Evolutionary conservation across 30 jellyfish, hydroid and myxozoan species (phyloP), one percentile per base, ranked within the genome.

Genomic region (Phacellophora camtschatica): DNA sequence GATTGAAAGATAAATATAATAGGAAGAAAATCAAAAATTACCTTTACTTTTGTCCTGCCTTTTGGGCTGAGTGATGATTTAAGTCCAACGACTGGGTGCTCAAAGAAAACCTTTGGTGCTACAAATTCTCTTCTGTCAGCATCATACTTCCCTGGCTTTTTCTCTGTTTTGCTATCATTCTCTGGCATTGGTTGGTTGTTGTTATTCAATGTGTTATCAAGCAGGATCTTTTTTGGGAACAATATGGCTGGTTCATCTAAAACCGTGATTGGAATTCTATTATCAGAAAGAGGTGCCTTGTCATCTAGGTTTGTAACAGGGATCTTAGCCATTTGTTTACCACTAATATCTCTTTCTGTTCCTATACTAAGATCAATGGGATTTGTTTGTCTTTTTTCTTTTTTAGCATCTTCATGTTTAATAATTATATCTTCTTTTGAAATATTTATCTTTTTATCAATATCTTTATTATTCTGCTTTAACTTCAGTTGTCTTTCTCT

Each of bases 241-340:
- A 51, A 15, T 46, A 27, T 6, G 18, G 83, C 35, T 39, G 51
- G 70, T 25, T 78, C 90, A 63, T 78, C 90, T 8, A 78, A 23
- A 25, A 61, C 64, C 29, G 90, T 78, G 55, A 78, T 37, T 20
- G 90, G 90, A 29, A 78, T 64, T 37, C 41, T 29, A 2, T 33
- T 23, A 10, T 0, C 51, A 55, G 18, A 33, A 18, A 6, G 9
- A 23, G 71, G 71, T 13, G 31, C 16, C 43, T 50, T 61, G 9
- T 62, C 90, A 63, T 78, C 90, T 29, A 78, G 73, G 23, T 78
- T 64, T 36, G 90, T 78, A 18, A 78, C 82, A 8, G 90, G 90
- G 15, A 78, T 51, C 12, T 18, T 32, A 16, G 36, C 7, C 29
- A 61, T 5, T 28, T 25, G 23, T 5, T 61, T 13, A 9, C 15